Percentiles rank a stretch among this genome's conserved stretches.
Evolutionary conservation across 2,888 invertebrate genomes (phyloP).

Genomic region (Protonemura montana): DNA sequence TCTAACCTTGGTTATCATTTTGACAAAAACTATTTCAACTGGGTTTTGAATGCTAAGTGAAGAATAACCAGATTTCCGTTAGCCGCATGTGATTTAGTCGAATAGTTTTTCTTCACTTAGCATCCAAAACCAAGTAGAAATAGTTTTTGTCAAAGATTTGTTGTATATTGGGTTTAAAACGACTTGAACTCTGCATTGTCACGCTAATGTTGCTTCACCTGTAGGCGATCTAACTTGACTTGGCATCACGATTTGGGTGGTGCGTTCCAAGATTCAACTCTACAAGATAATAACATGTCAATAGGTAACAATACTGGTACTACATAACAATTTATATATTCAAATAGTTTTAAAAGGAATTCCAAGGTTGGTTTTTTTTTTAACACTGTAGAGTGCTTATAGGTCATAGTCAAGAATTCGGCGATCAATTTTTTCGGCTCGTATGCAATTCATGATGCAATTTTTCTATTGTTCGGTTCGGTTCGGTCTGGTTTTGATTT

Average conservation of each 20-base stretch:
- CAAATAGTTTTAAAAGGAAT: not conserved
- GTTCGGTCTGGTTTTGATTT: not conserved
- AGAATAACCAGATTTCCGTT: too few species aligned
- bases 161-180: too few species aligned
- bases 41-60: too few species aligned
- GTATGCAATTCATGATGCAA: not conserved
- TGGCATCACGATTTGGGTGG: not conserved
- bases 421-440: not conserved
- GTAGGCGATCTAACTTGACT: not conserved
- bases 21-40: too few species aligned
- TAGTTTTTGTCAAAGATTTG: too few species aligned
- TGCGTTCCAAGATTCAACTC: not conserved
- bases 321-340: not conserved
- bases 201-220: not conserved
- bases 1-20: too few species aligned
- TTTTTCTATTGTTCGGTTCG: not conserved
- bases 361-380: not conserved
- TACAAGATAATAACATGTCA: not conserved
- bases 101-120: too few species aligned
- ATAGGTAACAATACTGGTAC: not conserved
- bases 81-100: too few species aligned
- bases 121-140: too few species aligned
- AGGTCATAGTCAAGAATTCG: not conserved
- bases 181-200: not conserved
- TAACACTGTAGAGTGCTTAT: not conserved